phyloP scores from a whole-genome alignment of 2,888 invertebrate species.

The Aporophyla nigra region DNA sequence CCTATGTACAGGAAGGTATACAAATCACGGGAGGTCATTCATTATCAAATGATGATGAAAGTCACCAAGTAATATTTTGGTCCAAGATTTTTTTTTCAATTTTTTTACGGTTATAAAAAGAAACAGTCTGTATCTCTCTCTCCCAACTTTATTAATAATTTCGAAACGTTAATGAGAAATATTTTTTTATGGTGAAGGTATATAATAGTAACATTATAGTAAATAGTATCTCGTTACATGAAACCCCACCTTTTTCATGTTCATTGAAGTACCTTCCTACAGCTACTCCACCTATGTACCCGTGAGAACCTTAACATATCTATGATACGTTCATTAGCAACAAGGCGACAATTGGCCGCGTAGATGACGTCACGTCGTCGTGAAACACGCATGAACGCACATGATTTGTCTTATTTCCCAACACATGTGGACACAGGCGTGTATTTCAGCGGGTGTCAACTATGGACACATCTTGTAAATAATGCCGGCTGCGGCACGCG shows the following conservation, averaged over 20 bases:
- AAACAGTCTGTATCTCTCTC: too few species aligned
- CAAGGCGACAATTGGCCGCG: neutral
- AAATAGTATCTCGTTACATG: neutral
- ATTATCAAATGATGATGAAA: too few species aligned
- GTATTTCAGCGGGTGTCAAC: neutral
- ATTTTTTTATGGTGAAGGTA: too few species aligned
- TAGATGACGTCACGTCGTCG: neutral
- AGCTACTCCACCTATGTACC: neutral
- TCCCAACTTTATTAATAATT: too few species aligned
- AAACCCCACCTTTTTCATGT: neutral
- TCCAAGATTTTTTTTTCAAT: too few species aligned
- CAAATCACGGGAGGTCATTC: too few species aligned
- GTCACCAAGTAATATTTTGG: too few species aligned
- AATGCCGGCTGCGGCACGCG: neutral
- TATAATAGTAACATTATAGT: too few species aligned
- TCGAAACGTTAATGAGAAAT: too few species aligned
- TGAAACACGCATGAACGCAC: neutral
- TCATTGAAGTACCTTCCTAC: neutral
- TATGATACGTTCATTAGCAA: neutral
- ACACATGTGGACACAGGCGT: neutral
- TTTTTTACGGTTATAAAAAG: too few species aligned
- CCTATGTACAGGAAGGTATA: neutral
- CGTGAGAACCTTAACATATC: neutral
- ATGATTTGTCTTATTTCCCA: neutral
- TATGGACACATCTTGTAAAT: neutral